Evolutionary conservation across 2,888 invertebrate species (phyloP).

Genomic region (Tigriopus californicus): DNA sequence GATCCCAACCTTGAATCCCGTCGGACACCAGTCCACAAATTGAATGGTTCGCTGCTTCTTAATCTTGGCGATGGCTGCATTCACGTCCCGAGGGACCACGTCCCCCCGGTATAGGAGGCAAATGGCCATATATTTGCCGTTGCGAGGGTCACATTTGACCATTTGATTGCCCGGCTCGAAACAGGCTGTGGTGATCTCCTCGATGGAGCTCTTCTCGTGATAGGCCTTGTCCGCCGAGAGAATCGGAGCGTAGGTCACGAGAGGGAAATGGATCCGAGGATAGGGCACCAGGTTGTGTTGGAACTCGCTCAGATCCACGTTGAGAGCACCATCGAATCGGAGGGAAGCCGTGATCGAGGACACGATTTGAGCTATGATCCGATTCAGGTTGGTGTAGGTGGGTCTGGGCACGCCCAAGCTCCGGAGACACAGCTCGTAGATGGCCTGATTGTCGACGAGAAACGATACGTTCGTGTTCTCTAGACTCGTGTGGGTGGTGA

Average conservation of each 20-base stretch:
- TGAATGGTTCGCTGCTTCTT: slow-evolving; percentile 33
- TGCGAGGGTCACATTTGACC: slow-evolving; percentile 25
- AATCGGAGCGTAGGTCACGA: slow-evolving; percentile 34
- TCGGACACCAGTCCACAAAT: slow-evolving; percentile 34
- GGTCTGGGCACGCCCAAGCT: slow-evolving; percentile 7
- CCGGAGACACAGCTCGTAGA: slow-evolving; percentile 3
- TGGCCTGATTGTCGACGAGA: slow-evolving; percentile 35
- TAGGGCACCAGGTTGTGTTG: slow-evolving; percentile 74
- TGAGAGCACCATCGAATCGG: slow-evolving; percentile 34
- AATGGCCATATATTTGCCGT: slow-evolving; percentile 30
- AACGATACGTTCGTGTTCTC: slow-evolving; percentile 34
- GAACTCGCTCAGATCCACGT: slow-evolving; percentile 66
- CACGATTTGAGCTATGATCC: slow-evolving; percentile 43
- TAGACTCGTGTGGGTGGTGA: slow-evolving; percentile 28
- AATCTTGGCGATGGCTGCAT: slow-evolving; percentile 28
- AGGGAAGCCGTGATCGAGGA: slow-evolving; percentile 30
- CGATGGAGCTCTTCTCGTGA: slow-evolving; percentile 28
- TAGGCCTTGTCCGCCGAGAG: slow-evolving; percentile 29
- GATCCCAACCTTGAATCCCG: slow-evolving; percentile 34
- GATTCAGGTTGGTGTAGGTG: slow-evolving; percentile 17
- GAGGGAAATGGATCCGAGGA: slow-evolving; percentile 74
- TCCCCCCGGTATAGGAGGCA: slow-evolving; percentile 33
- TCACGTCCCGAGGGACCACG: slow-evolving; percentile 32
- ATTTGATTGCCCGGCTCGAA: slow-evolving; percentile 31
- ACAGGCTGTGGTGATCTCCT: slow-evolving; percentile 30